Evolutionary conservation across 2,888 invertebrate species (phyloP).

Genomic region (Cheilosia impressa): DNA sequence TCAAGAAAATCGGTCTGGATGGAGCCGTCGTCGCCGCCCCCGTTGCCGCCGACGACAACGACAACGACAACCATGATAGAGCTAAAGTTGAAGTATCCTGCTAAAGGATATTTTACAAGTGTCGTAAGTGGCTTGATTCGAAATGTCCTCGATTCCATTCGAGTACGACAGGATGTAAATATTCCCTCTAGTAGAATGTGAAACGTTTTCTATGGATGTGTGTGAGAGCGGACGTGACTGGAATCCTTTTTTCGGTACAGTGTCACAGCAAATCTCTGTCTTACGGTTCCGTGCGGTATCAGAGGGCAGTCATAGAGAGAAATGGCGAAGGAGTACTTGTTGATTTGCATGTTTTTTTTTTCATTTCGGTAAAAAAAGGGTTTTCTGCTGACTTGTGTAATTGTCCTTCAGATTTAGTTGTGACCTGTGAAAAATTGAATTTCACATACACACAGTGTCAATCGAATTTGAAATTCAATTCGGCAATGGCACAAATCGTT

Average conservation of each 20-base stretch:
- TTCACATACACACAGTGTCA: constrained; percentile 4
- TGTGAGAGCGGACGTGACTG: constrained; percentile 51
- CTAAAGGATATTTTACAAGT: constrained; percentile 62
- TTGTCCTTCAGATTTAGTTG: constrained; percentile 34
- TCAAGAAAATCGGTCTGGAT: constrained; percentile 60
- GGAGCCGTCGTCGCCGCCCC: constrained; percentile 27
- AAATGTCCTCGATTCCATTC: constrained; percentile 59
- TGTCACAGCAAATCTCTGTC: constrained; percentile 39
- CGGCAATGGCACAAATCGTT: constrained; percentile 4
- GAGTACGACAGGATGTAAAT: constrained; percentile 39
- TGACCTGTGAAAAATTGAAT: constrained; percentile 24
- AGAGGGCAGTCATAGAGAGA: not conserved
- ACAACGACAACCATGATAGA: constrained; percentile 39
- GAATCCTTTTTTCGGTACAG: constrained; percentile 31
- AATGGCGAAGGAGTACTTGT: constrained; percentile 31
- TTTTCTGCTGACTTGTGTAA: constrained; percentile 4
- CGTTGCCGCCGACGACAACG: constrained; percentile 4
- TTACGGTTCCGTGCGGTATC: constrained; percentile 4
- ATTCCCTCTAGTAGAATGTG: constrained; percentile 8
- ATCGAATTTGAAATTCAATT: constrained; percentile 51
- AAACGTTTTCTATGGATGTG: constrained; percentile 14
- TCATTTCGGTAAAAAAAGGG: not conserved
- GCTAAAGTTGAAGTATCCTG: constrained; percentile 50
- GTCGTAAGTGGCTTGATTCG: constrained; percentile 71
- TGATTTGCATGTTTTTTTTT: constrained; percentile 41